phyloP scores from a whole-genome alignment of 1,140 invertebrate genomes.

The Zaprionus nigranus region DNA sequence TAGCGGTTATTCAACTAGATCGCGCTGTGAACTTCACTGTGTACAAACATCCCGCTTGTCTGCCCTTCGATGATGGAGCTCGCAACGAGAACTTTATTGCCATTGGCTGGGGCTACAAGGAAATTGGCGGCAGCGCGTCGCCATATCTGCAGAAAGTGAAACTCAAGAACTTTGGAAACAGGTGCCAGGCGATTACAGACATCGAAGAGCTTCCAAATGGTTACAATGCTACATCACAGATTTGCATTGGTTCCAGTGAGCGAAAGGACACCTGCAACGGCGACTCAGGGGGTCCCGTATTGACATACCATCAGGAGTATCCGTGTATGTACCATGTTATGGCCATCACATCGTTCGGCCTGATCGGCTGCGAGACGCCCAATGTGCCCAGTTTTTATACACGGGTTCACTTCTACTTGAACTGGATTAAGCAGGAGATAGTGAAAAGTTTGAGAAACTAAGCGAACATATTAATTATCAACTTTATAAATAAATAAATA shows the following conservation, averaged over 20 bases:
- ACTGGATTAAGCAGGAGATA: conserved; percentile 71
- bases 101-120: conserved; percentile 67
- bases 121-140: conserved; percentile 49
- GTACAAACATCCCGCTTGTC: conserved; percentile 78
- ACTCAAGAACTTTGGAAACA: conserved; percentile 55
- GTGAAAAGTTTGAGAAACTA: conserved; percentile 11
- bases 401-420: conserved; percentile 61
- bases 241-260: conserved; percentile 89
- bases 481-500: too few relatives aligned
- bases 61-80: conserved; percentile 63
- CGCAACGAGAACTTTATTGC: conserved; percentile 61
- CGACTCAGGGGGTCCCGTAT: conserved; percentile 76
- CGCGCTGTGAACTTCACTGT: conserved; percentile 60
- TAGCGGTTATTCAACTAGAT: conserved; percentile 66
- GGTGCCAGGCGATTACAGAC: conserved; percentile 29
- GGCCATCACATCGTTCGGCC: conserved; percentile 72
- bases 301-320: conserved; percentile 57
- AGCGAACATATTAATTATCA: background rate
- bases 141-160: conserved; percentile 85
- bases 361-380: conserved; percentile 52
- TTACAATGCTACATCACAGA: conserved; percentile 85
- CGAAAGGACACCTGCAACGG: conserved; percentile 84
- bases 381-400: conserved; percentile 71
- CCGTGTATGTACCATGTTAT: conserved; percentile 75
- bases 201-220: conserved; percentile 80